These are phyloP conservation scores for Artibeus jamaicensis DNA, from an alignment of 2,797 vertebrate species.

Conservation along the genomic window DNA sequence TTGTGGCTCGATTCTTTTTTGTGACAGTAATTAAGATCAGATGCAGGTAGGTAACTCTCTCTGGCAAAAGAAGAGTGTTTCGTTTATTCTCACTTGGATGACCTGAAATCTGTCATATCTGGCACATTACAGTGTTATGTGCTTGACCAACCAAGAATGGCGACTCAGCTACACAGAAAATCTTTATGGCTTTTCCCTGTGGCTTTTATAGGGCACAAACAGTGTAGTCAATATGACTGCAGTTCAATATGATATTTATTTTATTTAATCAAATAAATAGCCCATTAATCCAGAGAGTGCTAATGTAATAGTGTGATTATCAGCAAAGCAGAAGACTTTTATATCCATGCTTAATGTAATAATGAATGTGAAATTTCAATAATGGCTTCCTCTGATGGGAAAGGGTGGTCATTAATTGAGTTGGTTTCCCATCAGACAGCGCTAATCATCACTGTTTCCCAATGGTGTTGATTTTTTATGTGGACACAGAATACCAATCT, in stretches of 20 bases:
- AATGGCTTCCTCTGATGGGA: constrained; percentile 40
- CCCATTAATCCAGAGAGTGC: constrained; percentile 34
- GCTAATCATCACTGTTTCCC: constrained; percentile 25
- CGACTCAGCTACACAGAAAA: not conserved
- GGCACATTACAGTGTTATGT: constrained; percentile 54
- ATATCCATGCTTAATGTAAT: constrained; percentile 16
- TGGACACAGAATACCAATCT: not conserved
- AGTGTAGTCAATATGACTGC: not conserved
- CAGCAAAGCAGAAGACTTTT: constrained; percentile 49
- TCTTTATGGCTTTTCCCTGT: not conserved
- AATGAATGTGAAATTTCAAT: constrained; percentile 38
- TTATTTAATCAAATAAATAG: constrained; percentile 62
- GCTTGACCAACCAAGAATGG: constrained; percentile 61
- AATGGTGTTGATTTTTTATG: constrained; percentile 47
- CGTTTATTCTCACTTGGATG: constrained; percentile 36
- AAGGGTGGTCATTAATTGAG: constrained; percentile 23
- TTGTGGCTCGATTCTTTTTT: constrained; percentile 35
- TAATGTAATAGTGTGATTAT: constrained; percentile 39
- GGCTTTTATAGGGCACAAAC: not conserved
- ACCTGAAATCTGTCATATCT: constrained; percentile 49
- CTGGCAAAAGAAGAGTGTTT: constrained; percentile 51
- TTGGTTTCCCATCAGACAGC: constrained; percentile 48
- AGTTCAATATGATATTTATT: constrained; percentile 47
- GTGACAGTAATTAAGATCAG: constrained; percentile 11
- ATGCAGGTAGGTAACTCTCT: not conserved